These are phyloP conservation scores for Xyliphius kryptos DNA, from an alignment of 2,113 vertebrate genomes.

Conservation along the genomic window DNA sequence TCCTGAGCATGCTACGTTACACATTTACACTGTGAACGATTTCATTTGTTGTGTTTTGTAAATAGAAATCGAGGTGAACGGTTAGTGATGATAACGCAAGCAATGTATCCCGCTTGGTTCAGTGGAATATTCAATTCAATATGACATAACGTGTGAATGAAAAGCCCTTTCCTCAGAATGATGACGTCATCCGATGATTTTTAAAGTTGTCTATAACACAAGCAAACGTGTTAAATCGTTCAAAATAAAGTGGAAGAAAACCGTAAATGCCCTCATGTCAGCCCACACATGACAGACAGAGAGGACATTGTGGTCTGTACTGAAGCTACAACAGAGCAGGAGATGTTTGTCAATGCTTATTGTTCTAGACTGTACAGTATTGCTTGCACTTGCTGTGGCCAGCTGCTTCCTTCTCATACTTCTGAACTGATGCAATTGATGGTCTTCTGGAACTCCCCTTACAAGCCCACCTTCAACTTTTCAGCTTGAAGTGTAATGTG, in stretches of 20 bases:
- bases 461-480: conserved; percentile 1
- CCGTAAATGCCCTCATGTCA: conserved; percentile 50
- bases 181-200: too few relatives aligned
- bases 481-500: not conserved
- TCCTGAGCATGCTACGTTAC: not conserved
- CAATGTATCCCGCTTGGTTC: too few relatives aligned
- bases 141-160: too few relatives aligned
- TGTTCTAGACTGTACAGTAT: conserved; percentile 37
- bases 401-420: conserved; percentile 38
- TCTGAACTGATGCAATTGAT: conserved; percentile 7
- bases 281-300: conserved; percentile 53
- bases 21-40: too few relatives aligned
- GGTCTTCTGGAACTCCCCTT: conserved; percentile 12
- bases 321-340: conserved; percentile 25
- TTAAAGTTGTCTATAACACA: too few relatives aligned
- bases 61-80: too few relatives aligned
- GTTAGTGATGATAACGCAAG: too few relatives aligned
- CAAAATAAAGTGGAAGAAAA: conserved; percentile 39
- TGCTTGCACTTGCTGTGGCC: conserved; percentile 18
- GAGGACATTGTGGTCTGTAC: conserved; percentile 46
- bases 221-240: too few relatives aligned
- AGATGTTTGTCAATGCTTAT: conserved; percentile 34
- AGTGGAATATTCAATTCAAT: too few relatives aligned
- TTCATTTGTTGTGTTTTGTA: too few relatives aligned
- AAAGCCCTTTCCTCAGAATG: too few relatives aligned